These are phyloP conservation scores for Ypsolopha sequella DNA, from an alignment of 2,888 invertebrate species.

Conservation along the genomic window DNA sequence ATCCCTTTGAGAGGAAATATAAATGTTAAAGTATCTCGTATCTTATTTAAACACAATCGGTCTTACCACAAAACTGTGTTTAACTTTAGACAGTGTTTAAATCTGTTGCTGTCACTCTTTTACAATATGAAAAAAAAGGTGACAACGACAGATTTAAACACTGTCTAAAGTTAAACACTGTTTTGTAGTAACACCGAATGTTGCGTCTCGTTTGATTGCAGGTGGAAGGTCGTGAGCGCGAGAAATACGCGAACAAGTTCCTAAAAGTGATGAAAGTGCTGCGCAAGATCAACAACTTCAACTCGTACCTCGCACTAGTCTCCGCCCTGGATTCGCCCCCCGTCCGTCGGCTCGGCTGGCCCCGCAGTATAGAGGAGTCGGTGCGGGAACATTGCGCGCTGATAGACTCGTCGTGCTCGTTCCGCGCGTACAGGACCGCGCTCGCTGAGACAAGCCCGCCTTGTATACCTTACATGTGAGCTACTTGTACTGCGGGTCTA, in stretches of 20 bases:
- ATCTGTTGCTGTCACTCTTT: no score
- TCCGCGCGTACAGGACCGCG: conserved; percentile 95
- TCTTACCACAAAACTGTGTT: no score
- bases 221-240: conserved; percentile 93
- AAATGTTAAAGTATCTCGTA: no score
- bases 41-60: no score
- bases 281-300: conserved; percentile 97
- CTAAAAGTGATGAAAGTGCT: conserved; percentile 99
- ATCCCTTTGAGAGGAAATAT: neutral
- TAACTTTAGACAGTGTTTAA: no score
- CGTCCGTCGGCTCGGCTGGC: conserved; percentile 92
- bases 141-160: no score
- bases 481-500: no score
- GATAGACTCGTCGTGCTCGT: conserved; percentile 98
- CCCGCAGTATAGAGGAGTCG: conserved; percentile 90
- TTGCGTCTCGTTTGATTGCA: conserved; percentile 13
- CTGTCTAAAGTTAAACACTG: no score
- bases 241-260: conserved; percentile 94
- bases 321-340: conserved; percentile 98
- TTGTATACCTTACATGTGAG: conserved; percentile 99
- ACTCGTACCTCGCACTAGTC: conserved; percentile 95
- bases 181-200: neutral
- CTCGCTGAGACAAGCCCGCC: conserved; percentile 96
- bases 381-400: conserved; percentile 95
- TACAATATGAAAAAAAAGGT: no score